phyloP scores from a whole-genome alignment of 2,888 invertebrate species.

The Coleophora deauratella region DNA sequence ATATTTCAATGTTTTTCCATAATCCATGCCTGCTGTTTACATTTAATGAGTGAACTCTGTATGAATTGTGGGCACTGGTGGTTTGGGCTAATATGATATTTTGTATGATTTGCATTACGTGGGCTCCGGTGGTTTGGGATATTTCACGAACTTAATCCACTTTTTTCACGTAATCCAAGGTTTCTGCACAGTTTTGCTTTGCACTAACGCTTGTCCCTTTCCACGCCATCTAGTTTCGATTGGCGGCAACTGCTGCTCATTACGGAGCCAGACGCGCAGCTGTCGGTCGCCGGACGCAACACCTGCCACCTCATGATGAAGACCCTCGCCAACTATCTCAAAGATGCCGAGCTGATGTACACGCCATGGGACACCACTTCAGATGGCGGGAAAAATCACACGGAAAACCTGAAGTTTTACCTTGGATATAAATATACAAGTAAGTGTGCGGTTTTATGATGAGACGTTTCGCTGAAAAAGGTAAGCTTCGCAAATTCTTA shows the following conservation, averaged over 20 bases:
- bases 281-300: constrained; percentile 78
- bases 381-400: constrained; percentile 68
- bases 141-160: too few species aligned
- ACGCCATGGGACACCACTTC: constrained; percentile 77
- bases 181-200: constrained; percentile 45
- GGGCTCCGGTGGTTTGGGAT: too few species aligned
- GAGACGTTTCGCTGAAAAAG: constrained; percentile 1
- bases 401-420: constrained; percentile 77
- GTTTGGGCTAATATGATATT: too few species aligned
- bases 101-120: too few species aligned
- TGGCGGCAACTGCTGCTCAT: constrained; percentile 82
- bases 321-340: constrained; percentile 76
- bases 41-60: too few species aligned
- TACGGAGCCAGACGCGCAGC: constrained; percentile 81
- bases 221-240: constrained; percentile 74
- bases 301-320: constrained; percentile 85
- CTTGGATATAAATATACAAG: constrained; percentile 81
- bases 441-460: constrained; percentile 66
- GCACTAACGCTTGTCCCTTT: constrained; percentile 51
- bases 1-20: too few species aligned
- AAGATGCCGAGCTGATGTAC: constrained; percentile 58
- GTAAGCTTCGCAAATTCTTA: background rate
- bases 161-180: background rate
- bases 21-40: too few species aligned
- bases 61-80: too few species aligned